phyloP scores from a whole-genome alignment of 1,140 invertebrate genomes.

The Cepaea nemoralis region DNA sequence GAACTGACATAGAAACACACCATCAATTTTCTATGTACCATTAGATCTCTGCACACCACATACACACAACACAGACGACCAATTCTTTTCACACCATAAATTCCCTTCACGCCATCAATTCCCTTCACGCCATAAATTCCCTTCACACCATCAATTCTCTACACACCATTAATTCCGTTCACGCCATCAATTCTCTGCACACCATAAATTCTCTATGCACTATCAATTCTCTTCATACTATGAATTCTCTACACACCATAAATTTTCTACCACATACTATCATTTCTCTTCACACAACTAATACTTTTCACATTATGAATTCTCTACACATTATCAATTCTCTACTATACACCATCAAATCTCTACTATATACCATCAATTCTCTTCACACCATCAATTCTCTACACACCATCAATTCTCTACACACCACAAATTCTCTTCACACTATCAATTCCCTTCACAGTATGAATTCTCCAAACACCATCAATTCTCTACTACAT shows the following conservation, averaged over 20 bases:
- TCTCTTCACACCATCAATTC: neutral
- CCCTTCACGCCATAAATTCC: neutral
- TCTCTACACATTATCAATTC: neutral
- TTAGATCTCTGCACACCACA: neutral
- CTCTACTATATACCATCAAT: neutral
- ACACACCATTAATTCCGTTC: neutral
- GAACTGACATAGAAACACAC: too few species aligned
- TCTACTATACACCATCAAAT: neutral
- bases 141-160: neutral
- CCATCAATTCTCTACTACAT: neutral
- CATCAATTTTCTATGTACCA: neutral
- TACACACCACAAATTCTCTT: neutral
- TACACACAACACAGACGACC: too few species aligned
- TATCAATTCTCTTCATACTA: too few species aligned
- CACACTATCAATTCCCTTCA: neutral
- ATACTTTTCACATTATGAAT: neutral
- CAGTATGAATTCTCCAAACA: neutral
- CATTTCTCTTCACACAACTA: conserved; percentile 96
- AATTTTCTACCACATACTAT: conserved; percentile 75
- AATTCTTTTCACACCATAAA: neutral
- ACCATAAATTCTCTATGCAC: conserved; percentile 81
- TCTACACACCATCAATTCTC: neutral
- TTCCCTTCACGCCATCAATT: neutral
- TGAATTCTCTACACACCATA: too few species aligned
- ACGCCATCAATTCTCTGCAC: conserved; percentile 4